phyloP scores from a whole-genome alignment of 2,113 vertebrate genomes.

The Coryphaenoides rupestris region DNA sequence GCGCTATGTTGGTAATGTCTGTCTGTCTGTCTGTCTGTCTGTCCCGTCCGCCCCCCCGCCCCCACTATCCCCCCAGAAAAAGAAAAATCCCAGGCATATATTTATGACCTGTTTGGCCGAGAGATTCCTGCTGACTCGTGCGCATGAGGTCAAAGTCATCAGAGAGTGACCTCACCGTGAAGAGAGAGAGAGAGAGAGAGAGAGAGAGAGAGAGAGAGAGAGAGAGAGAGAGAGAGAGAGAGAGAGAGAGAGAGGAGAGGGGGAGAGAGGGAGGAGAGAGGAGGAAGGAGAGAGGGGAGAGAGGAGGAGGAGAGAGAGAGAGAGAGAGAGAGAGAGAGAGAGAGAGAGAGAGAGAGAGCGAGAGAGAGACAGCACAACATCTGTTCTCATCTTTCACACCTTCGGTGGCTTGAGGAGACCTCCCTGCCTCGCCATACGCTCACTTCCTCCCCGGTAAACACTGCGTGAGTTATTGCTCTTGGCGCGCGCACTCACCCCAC shows the following conservation, averaged over 20 bases:
- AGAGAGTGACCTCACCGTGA: constrained; percentile 64
- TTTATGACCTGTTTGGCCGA: constrained; percentile 70
- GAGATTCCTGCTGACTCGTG: constrained; percentile 56
- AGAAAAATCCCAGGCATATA: constrained; percentile 58
- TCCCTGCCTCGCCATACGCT: constrained; percentile 45
- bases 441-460: constrained; percentile 49
- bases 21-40: constrained; percentile 36
- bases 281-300: too few relatives aligned
- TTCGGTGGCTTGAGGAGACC: constrained; percentile 61
- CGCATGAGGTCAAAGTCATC: constrained; percentile 70
- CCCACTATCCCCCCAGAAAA: too few relatives aligned
- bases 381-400: constrained; percentile 72
- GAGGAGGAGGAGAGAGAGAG: too few relatives aligned
- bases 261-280: too few relatives aligned
- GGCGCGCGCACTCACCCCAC: constrained; percentile 5
- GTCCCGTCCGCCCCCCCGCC: too few relatives aligned
- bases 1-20: constrained; percentile 69
- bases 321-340: too few relatives aligned
- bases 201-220: too few relatives aligned
- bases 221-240: too few relatives aligned
- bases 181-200: constrained; percentile 58
- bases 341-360: too few relatives aligned
- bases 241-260: too few relatives aligned
- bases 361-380: constrained; percentile 66
- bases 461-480: constrained; percentile 39